Base-by-base conservation (phyloP, 1,140 invertebrate species). In the Dufourea novaeangliae region DNA sequence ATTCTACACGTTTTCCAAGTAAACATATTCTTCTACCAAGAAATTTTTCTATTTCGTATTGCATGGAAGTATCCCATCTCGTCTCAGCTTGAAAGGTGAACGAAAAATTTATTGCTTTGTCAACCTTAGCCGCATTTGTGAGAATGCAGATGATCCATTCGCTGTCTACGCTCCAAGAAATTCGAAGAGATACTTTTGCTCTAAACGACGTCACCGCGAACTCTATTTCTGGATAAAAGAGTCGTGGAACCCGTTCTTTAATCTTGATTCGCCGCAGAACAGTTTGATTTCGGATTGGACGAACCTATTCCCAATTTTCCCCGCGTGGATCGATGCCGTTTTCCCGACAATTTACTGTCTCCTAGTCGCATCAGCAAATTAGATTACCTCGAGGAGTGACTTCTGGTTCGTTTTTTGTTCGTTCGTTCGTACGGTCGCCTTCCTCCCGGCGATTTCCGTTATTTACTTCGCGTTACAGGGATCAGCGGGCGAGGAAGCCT, bases 331-430 rank as follows among this genome's bases (percentile, higher is more conserved):
- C 71, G 64, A 76, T 76, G n/a, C 14, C 17, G 22, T 20, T 6
- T 25, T 57, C 63, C 14, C 41, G 22, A 32, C 66, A 59, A 70
- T 61, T 76, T 46, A 50, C 14, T 7, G 39, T 22, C 64, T 39
- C 66, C 29, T 61, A 22, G 56, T 76, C 73, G 54, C 41, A 70
- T 70, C 66, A 61, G 66, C 73, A 70, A 76, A 76, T 76, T 76
- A 70, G 66, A 76, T 76, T 76, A 69, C 54, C 17, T n/a, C 39
- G 39, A 34, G n/a, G 27, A 17, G 54, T 8, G n/a, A 12, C 12
- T 50, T 39, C 25, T 0, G 39, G 6, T 57, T 37, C 14, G 7
- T 46, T 69, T 22, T 50, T 50, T n/a, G 1, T 10, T n/a, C n/a
- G n/a, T n/a, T 29, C 20, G 29, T 0, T 22, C n/a, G 3, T 63